Evolutionary conservation across 2,888 invertebrate genomes (phyloP), one percentile per base, ranked within the genome.

Genomic region (Pyrocoelia pectoralis): DNA sequence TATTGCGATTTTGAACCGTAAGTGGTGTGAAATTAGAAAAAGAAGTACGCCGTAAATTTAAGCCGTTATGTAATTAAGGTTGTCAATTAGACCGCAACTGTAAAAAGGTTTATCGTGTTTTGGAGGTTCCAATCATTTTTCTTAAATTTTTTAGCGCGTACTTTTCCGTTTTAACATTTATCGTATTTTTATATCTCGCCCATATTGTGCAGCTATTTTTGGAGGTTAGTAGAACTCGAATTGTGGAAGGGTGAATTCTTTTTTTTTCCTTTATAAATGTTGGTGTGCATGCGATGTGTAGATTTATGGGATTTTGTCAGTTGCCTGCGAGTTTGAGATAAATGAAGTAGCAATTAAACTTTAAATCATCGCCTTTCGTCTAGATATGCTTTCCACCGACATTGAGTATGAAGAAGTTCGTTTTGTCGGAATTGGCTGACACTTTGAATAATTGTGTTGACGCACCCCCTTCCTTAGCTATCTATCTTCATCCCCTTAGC

Each of bases 381-480:
- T 56, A 67, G 61, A 63, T 63, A 60, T 61, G 52, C 38, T 53
- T 40, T 48, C 56, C 24, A 24, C 24, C 54, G 50, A 56, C 49
- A 56, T 59, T 59, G 63, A 60, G 59, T 69, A 61, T 65, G 66
- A 69, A 68, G 69, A 68, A 65, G 66, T 67, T 62, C 50, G 50
- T 54, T 62, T 63, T 59, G 61, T 63, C 50, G 65, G 54, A 68
- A 67, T 69, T 70, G 68, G 65, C 67, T 70, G 71, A 70, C 71
- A 71, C 67, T 72, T 72, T 72, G 72, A 72, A 72, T 72, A 72
- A 72, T 72, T 67, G 69, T 69, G 61, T 68, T 67, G 68, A 68
- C 67, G 68, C 61, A 58, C 60, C 65, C 17, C 68, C 60, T 56
- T 57, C 46, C 33, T 56, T 38, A 53, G 28, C 66, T 41, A 66